phyloP scores from a whole-genome alignment of 2,888 invertebrate genomes.

The Azorinus chamasolen region DNA sequence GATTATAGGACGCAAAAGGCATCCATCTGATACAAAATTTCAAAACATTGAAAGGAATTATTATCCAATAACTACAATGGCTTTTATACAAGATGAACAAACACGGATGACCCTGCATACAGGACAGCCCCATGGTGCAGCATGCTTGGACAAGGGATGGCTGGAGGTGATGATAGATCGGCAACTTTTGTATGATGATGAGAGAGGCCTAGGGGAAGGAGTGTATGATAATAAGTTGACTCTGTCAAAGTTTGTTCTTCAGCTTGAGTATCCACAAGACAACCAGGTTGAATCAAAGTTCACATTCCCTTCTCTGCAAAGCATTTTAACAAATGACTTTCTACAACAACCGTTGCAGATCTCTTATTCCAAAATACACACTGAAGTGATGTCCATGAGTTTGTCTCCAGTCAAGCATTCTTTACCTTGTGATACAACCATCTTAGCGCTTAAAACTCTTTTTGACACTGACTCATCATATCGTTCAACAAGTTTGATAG shows the following conservation, averaged over 20 bases:
- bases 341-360: conserved; percentile 74
- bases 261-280: conserved; percentile 70
- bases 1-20: conserved; percentile 76
- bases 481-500: conserved; percentile 77
- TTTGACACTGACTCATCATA: conserved; percentile 72
- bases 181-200: conserved; percentile 82
- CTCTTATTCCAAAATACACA: conserved; percentile 69
- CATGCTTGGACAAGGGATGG: conserved; percentile 77
- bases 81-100: conserved; percentile 78
- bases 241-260: conserved; percentile 75
- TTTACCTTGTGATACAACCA: conserved; percentile 78
- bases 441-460: conserved; percentile 76
- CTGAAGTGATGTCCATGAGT: conserved; percentile 65
- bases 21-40: conserved; percentile 57
- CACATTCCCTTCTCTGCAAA: conserved; percentile 73
- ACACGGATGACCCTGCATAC: conserved; percentile 80
- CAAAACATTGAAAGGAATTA: conserved; percentile 82
- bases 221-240: conserved; percentile 81
- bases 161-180: conserved; percentile 85
- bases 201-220: conserved; percentile 83
- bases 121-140: conserved; percentile 84
- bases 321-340: conserved; percentile 67
- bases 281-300: conserved; percentile 28
- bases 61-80: conserved; percentile 83
- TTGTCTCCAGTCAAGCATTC: conserved; percentile 65